Evolutionary conservation across 2,797 vertebrate species (phyloP), one percentile per base, ranked within the genome.

Genomic region (Gouania willdenowi): DNA sequence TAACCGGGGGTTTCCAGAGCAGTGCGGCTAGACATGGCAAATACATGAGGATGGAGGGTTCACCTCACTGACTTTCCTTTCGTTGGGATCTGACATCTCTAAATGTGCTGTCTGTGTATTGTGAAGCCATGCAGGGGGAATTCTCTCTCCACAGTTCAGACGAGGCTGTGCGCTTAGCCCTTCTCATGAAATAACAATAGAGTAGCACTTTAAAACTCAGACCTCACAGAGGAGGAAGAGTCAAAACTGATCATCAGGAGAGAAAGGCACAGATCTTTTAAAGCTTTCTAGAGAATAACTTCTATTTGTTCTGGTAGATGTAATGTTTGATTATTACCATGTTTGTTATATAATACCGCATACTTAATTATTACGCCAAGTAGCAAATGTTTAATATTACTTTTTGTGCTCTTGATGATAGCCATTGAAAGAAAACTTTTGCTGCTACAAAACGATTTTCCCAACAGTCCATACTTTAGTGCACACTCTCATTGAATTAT

Each of bases 121-220:
- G 75, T 83, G 77, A 71, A 77, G 76, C 71, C 68, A 67, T 71
- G 66, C 71, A 63, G 66, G 58, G 75, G 54, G 73, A 77, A 71
- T 68, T 55, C 63, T 42, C 41, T 41, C 39, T 62, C 36, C 49
- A 18, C 21, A 15, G 57, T 66, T 70, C 59, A 60, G 63, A 60
- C 4, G 8, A 47, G 42, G 48, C 50, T 55, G 66, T 13, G 46
- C 30, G 46, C 41, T 58, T 57, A 68, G 66, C 53, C 55, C 59
- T 40, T 42, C 65, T 82, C 66, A 75, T 86, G 20, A 80, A 83
- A 83, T 78, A 84, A 77, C 72, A 81, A 81, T 71, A 39, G 53
- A 57, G 46, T 35, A 23, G 54, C 65, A 71, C 66, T 77, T 80
- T 65, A 72, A 64, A 66, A 59, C 40, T 13, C 40, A 50, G 62